phyloP scores from a whole-genome alignment of 2,888 invertebrate species.

The Sesamia inferens region DNA sequence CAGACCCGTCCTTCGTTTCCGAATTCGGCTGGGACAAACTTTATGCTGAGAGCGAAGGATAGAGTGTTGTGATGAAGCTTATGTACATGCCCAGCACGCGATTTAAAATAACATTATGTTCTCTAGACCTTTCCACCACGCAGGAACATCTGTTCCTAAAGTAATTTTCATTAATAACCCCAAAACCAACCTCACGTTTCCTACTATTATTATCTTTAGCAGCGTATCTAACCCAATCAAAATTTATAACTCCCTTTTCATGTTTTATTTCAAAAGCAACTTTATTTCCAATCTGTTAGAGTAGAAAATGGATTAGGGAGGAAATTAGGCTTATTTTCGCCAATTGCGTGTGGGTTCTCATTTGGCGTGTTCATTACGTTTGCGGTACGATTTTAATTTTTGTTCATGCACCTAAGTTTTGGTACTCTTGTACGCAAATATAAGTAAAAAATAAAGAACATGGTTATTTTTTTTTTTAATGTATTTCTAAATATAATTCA shows the following conservation, averaged over 20 bases:
- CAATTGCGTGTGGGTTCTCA: constrained; percentile 63
- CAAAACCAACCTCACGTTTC: constrained; percentile 50
- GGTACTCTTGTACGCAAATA: background rate
- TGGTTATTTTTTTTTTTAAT: background rate
- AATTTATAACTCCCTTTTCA: constrained; percentile 52
- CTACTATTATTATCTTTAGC: constrained; percentile 56
- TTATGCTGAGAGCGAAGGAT: no score
- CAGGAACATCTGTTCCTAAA: constrained; percentile 36
- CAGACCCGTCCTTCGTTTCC: no score
- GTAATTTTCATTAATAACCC: constrained; percentile 58
- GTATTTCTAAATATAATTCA: background rate
- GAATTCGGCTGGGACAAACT: no score
- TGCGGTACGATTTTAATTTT: constrained; percentile 62
- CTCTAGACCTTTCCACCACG: background rate
- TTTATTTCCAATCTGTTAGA: constrained; percentile 21
- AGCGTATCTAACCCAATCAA: constrained; percentile 59
- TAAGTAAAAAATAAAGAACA: background rate
- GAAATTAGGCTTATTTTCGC: constrained; percentile 54
- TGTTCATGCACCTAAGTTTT: constrained; percentile 18
- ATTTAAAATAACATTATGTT: background rate
- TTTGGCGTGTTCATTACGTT: constrained; percentile 63
- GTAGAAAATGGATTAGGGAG: constrained; percentile 8
- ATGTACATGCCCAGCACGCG: no score
- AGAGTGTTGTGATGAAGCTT: no score
- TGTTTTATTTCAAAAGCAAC: constrained; percentile 16